Percentiles rank a stretch among this genome's conserved stretches.
These are phyloP conservation scores for Noctua janthina DNA, from an alignment of 2,888 invertebrate species.

Conservation along the genomic window DNA sequence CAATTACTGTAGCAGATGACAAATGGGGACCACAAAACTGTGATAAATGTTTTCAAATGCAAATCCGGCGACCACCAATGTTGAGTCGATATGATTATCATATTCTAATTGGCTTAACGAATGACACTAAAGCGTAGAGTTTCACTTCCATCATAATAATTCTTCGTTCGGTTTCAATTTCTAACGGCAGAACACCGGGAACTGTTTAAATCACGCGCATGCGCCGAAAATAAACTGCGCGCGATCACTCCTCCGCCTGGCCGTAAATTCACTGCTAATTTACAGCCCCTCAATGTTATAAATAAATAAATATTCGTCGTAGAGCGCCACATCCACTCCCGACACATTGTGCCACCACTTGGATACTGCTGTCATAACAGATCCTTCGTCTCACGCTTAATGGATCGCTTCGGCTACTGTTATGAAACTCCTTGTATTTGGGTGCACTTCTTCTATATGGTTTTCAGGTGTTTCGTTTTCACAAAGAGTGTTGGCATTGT, in stretches of 20 bases:
- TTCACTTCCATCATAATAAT: slow-evolving; percentile 75
- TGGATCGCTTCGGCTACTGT: slow-evolving; percentile 73
- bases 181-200: slow-evolving; percentile 72
- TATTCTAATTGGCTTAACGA: slow-evolving; percentile 76
- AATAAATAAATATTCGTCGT: slow-evolving; percentile 89
- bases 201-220: slow-evolving; percentile 87
- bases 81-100: slow-evolving; percentile 63
- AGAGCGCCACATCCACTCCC: slow-evolving; percentile 79
- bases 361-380: slow-evolving; percentile 87
- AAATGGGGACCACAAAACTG: slow-evolving; percentile 51
- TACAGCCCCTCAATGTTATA: slow-evolving; percentile 89
- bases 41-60: slow-evolving; percentile 57
- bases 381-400: slow-evolving; percentile 80
- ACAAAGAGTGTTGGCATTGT: not conserved
- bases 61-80: slow-evolving; percentile 59
- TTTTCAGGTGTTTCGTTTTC: slow-evolving; percentile 19
- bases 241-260: slow-evolving; percentile 84
- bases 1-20: slow-evolving; percentile 63
- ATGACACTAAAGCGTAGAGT: slow-evolving; percentile 70
- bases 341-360: slow-evolving; percentile 87
- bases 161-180: slow-evolving; percentile 78
- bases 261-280: slow-evolving; percentile 90
- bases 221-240: slow-evolving; percentile 87
- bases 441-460: slow-evolving; percentile 7
- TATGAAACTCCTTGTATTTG: slow-evolving; percentile 52